Conservation (phyloP, 2,888 invertebrate genomes). For the Panorpa germanica region DNA sequence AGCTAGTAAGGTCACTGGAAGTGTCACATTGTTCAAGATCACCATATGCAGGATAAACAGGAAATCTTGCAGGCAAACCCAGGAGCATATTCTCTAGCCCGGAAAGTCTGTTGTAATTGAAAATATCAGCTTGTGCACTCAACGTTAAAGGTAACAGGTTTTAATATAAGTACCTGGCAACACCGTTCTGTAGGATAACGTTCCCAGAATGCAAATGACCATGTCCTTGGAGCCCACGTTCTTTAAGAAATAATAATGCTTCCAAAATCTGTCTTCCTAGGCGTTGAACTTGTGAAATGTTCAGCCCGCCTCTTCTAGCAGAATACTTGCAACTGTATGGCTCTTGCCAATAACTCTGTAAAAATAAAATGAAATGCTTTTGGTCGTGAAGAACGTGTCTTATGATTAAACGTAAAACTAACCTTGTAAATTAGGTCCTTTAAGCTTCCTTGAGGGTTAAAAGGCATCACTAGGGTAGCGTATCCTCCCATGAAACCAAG, state of each 20-base stretch:
- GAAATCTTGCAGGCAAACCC: conserved; percentile 37
- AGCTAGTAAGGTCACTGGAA: conserved; percentile 47
- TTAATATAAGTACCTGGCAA: conserved; percentile 43
- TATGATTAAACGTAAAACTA: conserved; percentile 15
- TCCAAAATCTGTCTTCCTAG: conserved; percentile 77
- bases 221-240: conserved; percentile 74
- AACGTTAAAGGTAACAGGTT: conserved; percentile 3
- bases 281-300: conserved; percentile 63
- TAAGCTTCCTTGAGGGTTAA: conserved; percentile 68
- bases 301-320: conserved; percentile 45
- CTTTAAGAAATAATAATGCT: conserved; percentile 66
- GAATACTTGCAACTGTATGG: conserved; percentile 62
- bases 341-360: conserved; percentile 62
- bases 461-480: conserved; percentile 62
- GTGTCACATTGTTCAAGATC: conserved; percentile 38
- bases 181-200: conserved; percentile 80
- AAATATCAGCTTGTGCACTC: conserved; percentile 1
- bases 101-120: conserved; percentile 37
- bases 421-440: conserved; percentile 83
- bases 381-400: background rate
- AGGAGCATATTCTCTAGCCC: conserved; percentile 74
- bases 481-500: conserved; percentile 53
- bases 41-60: conserved; percentile 28
- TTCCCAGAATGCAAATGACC: conserved; percentile 81
- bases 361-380: conserved; percentile 8